Evolutionary conservation across 2,888 invertebrate genomes (phyloP), one percentile per base, ranked within the genome.

Genomic region (Copidosoma aretas): DNA sequence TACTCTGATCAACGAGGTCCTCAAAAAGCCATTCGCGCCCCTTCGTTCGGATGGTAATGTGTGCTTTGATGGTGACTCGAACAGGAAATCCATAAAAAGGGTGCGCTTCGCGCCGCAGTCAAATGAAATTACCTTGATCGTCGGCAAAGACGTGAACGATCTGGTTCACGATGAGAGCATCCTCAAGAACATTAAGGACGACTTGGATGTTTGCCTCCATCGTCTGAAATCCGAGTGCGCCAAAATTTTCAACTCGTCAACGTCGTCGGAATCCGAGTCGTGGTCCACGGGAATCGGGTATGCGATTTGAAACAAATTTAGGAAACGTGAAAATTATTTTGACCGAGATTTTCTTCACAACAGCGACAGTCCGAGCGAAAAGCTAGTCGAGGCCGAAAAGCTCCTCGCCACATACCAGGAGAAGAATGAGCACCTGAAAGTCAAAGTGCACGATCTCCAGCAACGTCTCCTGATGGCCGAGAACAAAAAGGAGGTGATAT

Each of bases 71-170:
- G 63, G 43, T 56, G 68, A 68, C 22, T 17, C 24, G 19, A 32
- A 2, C 19, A n/a, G 21, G 10, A 79, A 76, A 24, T 3, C 32
- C 4, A 77, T 84, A 43, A 88, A 87, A 73, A 87, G 88, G 75
- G 89, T 92, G 53, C 92, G 91, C 79, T 89, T 92, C 77, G 90
- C 91, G 19, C 93, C 93, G 84, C 75, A 88, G 85, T 61, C 85
- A 88, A 71, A 84, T 89, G 67, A 87, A 86, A 64, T 87, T 88
- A 60, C 76, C 5, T 78, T 80, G 0, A 80, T 83, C 15, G 72
- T 83, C 59, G 86, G 91, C 57, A 86, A 91, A 56, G 91, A 88
- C 25, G 83, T 89, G 15, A 83, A 87, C 46, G 86, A 86, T 57
- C 88, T 87, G 19, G 76, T 73, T 22, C 73, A 73, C 21, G 84